A percentile compares a stretch with the other conserved stretches of the same genome.
phyloP scores from a whole-genome alignment of 2,888 invertebrate species.

The Lasioglossum lativentre region DNA sequence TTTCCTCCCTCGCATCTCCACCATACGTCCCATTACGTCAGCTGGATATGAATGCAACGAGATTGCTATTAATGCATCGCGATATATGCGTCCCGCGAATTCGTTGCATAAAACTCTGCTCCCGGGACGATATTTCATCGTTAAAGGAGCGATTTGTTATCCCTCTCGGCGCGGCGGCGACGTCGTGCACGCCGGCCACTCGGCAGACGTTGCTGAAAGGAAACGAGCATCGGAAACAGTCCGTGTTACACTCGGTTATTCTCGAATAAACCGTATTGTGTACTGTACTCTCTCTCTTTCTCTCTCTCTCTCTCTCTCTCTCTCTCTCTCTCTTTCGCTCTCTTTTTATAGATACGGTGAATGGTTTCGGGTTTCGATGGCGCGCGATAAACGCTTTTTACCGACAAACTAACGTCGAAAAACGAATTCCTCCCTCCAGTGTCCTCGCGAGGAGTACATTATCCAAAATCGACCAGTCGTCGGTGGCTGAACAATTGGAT shows the following conservation, averaged over 20 bases:
- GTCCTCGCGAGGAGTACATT: conserved; percentile 38
- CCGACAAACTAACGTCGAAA: not conserved
- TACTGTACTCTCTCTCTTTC: not conserved
- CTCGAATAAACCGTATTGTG: not conserved
- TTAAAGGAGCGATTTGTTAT: conserved; percentile 65
- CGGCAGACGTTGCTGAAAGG: not conserved
- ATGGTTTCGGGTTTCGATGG: not conserved
- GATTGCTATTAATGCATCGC: conserved; percentile 74
- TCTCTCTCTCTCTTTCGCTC: not conserved
- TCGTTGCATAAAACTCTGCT: conserved; percentile 60
- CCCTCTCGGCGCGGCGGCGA: conserved; percentile 59
- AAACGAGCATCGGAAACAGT: not conserved
- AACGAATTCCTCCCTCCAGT: conserved; percentile 1
- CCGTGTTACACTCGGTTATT: not conserved
- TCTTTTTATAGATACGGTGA: not conserved
- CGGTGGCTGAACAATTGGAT: conserved; percentile 75
- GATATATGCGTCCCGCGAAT: conserved; percentile 58
- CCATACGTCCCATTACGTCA: conserved; percentile 74
- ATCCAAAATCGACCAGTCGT: conserved; percentile 64
- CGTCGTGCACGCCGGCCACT: conserved; percentile 37
- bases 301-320: not conserved
- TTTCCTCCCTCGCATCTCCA: conserved; percentile 29
- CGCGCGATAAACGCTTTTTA: not conserved
- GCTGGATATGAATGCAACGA: conserved; percentile 74
- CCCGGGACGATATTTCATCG: conserved; percentile 62